Evolutionary conservation across 2,797 vertebrate genomes (phyloP).

Genomic region (Myiotriccus ornatus): DNA sequence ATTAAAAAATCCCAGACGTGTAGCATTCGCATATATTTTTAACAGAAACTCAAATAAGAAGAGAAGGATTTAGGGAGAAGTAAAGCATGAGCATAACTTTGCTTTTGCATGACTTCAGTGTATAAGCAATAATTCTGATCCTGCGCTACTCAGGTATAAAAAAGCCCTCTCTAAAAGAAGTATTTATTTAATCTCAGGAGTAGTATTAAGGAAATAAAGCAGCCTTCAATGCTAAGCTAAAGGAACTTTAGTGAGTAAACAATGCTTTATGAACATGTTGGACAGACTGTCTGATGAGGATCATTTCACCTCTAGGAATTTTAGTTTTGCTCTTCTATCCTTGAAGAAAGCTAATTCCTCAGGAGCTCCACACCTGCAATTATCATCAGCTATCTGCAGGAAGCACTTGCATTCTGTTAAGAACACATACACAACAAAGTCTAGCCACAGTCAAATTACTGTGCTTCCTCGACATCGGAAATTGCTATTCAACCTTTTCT

Average conservation of each 20-base stretch:
- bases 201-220: neutral
- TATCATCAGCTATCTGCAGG: neutral
- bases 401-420: neutral
- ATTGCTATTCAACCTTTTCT: neutral
- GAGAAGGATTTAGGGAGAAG: neutral
- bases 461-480: neutral
- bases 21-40: neutral
- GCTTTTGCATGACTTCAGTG: neutral
- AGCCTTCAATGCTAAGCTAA: neutral
- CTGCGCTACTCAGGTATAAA: neutral
- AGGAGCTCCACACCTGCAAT: neutral
- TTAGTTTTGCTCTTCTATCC: neutral
- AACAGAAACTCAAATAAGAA: neutral
- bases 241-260: neutral
- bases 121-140: neutral
- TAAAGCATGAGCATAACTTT: accelerated
- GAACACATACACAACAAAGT: neutral
- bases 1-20: neutral
- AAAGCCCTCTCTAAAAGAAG: neutral
- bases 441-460: neutral
- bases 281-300: neutral
- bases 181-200: neutral
- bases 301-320: neutral
- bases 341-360: neutral
- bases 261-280: neutral